Evolutionary conservation across 2,113 vertebrate species (phyloP).

Genomic region (Mastomys natalensis): DNA sequence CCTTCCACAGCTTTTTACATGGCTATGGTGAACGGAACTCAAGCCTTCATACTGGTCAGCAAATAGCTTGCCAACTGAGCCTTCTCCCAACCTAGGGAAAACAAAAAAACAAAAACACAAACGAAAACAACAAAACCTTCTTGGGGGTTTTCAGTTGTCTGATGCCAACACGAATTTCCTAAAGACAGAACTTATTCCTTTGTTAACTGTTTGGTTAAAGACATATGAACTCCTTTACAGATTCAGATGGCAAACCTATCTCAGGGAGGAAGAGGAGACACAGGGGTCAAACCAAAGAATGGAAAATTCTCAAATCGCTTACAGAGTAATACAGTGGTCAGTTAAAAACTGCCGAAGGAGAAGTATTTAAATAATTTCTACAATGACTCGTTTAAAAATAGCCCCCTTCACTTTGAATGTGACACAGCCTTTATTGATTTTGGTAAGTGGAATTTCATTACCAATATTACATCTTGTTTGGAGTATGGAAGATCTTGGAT

Average conservation of each 20-base stretch:
- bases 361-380: conserved; percentile 51
- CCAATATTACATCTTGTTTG: neutral
- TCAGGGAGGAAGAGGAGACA: neutral
- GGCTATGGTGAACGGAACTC: too few species aligned
- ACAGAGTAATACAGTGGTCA: conserved; percentile 6
- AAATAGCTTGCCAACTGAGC: neutral
- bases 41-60: neutral
- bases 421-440: conserved; percentile 14
- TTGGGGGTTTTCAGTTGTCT: conserved; percentile 33
- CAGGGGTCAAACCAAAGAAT: neutral
- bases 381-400: neutral
- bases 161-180: conserved; percentile 38
- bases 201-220: conserved; percentile 30
- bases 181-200: neutral
- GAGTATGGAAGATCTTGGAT: neutral
- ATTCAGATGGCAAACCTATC: neutral
- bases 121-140: neutral
- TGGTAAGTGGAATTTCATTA: neutral
- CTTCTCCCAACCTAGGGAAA: neutral
- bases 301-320: conserved; percentile 19
- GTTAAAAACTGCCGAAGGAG: conserved; percentile 16
- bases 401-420: conserved; percentile 6
- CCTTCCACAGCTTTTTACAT: too few species aligned
- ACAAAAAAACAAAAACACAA: neutral
- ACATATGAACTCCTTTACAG: conserved; percentile 9